Percentiles rank a stretch among this genome's conserved stretches.
Evolutionary conservation across 2,797 vertebrate genomes (phyloP).

Genomic region (Chaetophractus vellerosus): DNA sequence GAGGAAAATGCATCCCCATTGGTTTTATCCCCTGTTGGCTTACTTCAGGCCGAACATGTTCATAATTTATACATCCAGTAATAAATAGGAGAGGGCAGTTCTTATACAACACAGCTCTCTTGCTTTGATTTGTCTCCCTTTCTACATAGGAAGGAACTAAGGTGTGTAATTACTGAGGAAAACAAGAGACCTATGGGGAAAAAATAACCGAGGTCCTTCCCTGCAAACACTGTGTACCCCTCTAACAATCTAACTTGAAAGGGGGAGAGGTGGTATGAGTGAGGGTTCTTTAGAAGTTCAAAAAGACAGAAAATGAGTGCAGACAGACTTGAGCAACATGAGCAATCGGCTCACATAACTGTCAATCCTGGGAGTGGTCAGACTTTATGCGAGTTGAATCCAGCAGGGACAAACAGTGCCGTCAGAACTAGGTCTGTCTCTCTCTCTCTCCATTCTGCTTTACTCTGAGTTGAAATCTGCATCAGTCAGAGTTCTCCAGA

Average conservation of each 20-base stretch:
- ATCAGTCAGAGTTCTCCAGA: too few relatives aligned
- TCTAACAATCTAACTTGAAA: not conserved
- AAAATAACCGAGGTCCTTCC: not conserved
- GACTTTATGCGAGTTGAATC: not conserved
- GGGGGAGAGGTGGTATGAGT: not conserved
- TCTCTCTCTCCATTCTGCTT: not conserved
- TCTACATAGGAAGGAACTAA: not conserved
- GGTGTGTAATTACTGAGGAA: not conserved
- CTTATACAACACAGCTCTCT: not conserved
- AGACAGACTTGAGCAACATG: not conserved
- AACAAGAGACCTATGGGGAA: not conserved
- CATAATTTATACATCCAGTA: not conserved
- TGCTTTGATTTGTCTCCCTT: not conserved
- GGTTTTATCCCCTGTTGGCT: not conserved
- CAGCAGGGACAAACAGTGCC: not conserved
- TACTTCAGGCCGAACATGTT: not conserved
- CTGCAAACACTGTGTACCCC: not conserved
- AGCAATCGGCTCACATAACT: not conserved
- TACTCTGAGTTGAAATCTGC: not conserved
- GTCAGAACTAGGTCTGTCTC: not conserved
- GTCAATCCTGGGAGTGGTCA: not conserved
- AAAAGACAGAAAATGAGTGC: conserved; percentile 30
- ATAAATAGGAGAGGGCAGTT: not conserved
- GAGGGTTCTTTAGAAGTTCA: not conserved
- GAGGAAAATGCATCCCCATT: not conserved